Conservation (phyloP, 2,888 invertebrate species). For the Mythimna loreyi region DNA sequence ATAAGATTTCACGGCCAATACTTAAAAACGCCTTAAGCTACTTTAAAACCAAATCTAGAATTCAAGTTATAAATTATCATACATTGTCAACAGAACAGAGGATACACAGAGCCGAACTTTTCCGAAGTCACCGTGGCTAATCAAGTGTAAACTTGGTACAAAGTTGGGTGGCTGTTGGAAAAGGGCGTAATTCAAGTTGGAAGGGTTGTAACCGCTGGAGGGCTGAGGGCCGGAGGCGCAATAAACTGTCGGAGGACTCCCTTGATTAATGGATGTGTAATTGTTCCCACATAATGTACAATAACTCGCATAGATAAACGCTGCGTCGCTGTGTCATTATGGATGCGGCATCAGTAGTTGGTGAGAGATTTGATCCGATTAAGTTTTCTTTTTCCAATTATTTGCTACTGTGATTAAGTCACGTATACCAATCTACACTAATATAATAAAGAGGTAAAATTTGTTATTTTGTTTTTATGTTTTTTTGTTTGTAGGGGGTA, state of each 20-base stretch:
- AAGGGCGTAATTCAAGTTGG: conserved; percentile 79
- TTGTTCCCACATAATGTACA: conserved; percentile 88
- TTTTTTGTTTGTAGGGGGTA: no score
- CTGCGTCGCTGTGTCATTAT: conserved; percentile 53
- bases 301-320: conserved; percentile 81
- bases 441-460: no score
- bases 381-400: neutral
- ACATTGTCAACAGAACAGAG: conserved; percentile 69
- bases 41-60: conserved; percentile 50
- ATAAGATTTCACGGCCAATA: conserved; percentile 42
- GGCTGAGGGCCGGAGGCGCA: conserved; percentile 81
- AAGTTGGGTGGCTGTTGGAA: conserved; percentile 75
- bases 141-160: conserved; percentile 84
- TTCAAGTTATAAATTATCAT: conserved; percentile 68
- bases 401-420: no score
- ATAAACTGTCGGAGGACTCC: conserved; percentile 83
- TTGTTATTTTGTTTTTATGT: no score
- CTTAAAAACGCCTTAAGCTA: conserved; percentile 36
- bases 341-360: conserved; percentile 38
- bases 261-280: conserved; percentile 87
- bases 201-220: conserved; percentile 81
- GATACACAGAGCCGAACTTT: conserved; percentile 70
- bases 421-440: neutral
- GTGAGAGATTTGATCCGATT: neutral
- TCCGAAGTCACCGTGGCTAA: conserved; percentile 80